These are phyloP conservation scores for Rutpela maculata DNA, from an alignment of 2,888 invertebrate genomes.

Conservation along the genomic window DNA sequence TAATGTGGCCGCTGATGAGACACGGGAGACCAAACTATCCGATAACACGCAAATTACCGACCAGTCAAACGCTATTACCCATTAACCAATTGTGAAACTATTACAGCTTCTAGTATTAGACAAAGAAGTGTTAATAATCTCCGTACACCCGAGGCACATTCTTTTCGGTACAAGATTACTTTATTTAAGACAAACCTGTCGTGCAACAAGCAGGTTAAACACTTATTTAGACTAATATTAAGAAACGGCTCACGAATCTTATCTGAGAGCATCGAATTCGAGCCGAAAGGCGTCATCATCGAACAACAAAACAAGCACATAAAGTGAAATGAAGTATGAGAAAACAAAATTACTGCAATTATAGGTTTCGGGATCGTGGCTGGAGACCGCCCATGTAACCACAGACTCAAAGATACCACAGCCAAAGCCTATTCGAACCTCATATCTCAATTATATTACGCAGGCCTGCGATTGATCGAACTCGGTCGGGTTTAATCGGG, in stretches of 20 bases:
- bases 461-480: slow-evolving; percentile 35
- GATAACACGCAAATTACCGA: slow-evolving; percentile 48
- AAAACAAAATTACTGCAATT: slow-evolving; percentile 73
- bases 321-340: slow-evolving; percentile 71
- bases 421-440: slow-evolving; percentile 64
- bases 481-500: slow-evolving; percentile 35
- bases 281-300: slow-evolving; percentile 67
- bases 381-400: slow-evolving; percentile 72
- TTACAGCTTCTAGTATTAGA: slow-evolving; percentile 53
- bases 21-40: slow-evolving; percentile 29
- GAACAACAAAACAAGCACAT: slow-evolving; percentile 68
- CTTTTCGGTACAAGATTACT: slow-evolving; percentile 48
- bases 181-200: slow-evolving; percentile 51
- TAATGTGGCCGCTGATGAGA: slow-evolving; percentile 18
- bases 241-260: slow-evolving; percentile 63
- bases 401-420: slow-evolving; percentile 66
- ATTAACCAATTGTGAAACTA: slow-evolving; percentile 43
- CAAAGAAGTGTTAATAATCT: slow-evolving; percentile 53
- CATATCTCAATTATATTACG: slow-evolving; percentile 70
- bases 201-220: slow-evolving; percentile 52
- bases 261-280: slow-evolving; percentile 61
- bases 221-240: slow-evolving; percentile 53
- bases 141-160: slow-evolving; percentile 24
- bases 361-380: slow-evolving; percentile 71
- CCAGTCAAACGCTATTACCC: slow-evolving; percentile 43